Base-by-base conservation (phyloP, 2,888 invertebrate genomes). In the Lissocephala sabroskyi region DNA sequence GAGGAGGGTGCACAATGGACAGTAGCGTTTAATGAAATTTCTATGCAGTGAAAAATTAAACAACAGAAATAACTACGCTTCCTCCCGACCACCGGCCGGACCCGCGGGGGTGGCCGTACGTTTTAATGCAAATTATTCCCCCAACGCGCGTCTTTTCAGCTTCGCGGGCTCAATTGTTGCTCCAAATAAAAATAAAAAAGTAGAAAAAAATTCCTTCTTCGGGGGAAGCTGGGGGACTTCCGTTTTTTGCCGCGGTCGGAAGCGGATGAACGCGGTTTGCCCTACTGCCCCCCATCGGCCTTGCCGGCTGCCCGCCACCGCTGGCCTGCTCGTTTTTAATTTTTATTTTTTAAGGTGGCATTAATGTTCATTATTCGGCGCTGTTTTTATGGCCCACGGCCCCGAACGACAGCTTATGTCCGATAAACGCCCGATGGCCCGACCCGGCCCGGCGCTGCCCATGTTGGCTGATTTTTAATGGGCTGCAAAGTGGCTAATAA, bases 151-250 rank as follows among this genome's bases (percentile, higher is more conserved):
- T 63, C 56, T 53, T 52, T 62, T 52, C 29, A 36, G 56, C 32
- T 35, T 13, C 35, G n/a, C 35, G 10, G 23, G 19, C 18, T 16
- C 45, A 37, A 45, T 45, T 18, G 29, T 36, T 37, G 17, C n/a
- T 28, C 49, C 65, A 70, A 71, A 77, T 77, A 77, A 71, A 78
- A n/a, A n/a, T n/a, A n/a, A n/a, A n/a, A n/a, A n/a, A n/a, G n/a
- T n/a, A n/a, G n/a, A n/a, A n/a, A n/a, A n/a, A n/a, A n/a, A n/a
- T n/a, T n/a, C n/a, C n/a, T n/a, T n/a, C n/a, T n/a, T n/a, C n/a
- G n/a, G n/a, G n/a, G n/a, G n/a, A n/a, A n/a, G n/a, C n/a, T n/a
- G n/a, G n/a, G n/a, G n/a, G n/a, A n/a, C n/a, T n/a, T n/a, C n/a
- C n/a, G n/a, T n/a, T n/a, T n/a, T n/a, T n/a, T n/a, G n/a, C n/a